These are phyloP conservation scores for Phymastichus coffea DNA, from an alignment of 1,140 invertebrate species.

Conservation along the genomic window DNA sequence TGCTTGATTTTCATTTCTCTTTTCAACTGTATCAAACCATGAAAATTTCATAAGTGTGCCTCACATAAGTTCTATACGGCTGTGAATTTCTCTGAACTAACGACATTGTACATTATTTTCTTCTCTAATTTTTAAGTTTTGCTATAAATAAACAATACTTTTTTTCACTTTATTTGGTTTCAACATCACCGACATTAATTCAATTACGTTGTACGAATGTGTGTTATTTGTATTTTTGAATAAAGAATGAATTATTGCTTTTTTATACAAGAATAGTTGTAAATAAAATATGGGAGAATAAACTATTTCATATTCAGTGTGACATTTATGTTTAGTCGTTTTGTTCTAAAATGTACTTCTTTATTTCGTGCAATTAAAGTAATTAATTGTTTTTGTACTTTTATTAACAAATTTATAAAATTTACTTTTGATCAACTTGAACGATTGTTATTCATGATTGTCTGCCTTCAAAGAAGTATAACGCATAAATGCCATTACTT, in stretches of 20 bases:
- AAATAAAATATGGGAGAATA: no score
- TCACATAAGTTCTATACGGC: slow-evolving; percentile 48
- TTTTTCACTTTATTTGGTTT: slow-evolving; percentile 12
- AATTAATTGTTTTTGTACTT: no score
- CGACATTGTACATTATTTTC: slow-evolving; percentile 47
- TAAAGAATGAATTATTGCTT: background rate
- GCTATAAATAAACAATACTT: slow-evolving; percentile 1
- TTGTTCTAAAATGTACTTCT: no score
- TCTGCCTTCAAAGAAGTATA: slow-evolving; percentile 18
- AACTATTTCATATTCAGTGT: no score
- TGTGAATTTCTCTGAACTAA: slow-evolving; percentile 50
- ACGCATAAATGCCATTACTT: slow-evolving; percentile 16
- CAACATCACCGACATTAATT: slow-evolving; percentile 5
- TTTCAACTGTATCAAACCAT: no score
- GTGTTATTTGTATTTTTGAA: background rate
- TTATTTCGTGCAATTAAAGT: no score
- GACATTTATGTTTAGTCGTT: no score
- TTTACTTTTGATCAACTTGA: no score
- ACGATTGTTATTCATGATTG: no score
- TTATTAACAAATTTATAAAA: no score
- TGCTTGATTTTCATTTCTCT: background rate
- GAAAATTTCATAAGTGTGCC: background rate
- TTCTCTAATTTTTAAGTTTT: slow-evolving; percentile 23
- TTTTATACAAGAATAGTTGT: slow-evolving; percentile 9
- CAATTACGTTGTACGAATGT: slow-evolving; percentile 11